Conservation (phyloP, 2,888 invertebrate genomes). For the Cerastis leucographa region DNA sequence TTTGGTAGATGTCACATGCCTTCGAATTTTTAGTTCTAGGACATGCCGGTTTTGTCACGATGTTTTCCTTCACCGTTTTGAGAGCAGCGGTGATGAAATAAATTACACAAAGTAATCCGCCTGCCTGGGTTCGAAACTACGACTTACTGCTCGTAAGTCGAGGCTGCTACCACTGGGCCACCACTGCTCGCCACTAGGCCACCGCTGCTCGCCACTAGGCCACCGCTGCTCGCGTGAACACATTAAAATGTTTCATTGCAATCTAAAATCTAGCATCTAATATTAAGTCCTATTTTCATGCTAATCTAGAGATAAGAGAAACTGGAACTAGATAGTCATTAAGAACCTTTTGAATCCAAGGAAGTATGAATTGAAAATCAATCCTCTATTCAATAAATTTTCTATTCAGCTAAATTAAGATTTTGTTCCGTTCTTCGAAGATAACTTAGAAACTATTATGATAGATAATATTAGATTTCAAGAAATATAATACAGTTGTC, state of each 20-base stretch:
- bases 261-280: neutral
- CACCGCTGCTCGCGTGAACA: no score
- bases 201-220: no score
- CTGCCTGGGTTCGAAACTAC: no score
- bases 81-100: no score
- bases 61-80: no score
- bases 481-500: neutral
- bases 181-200: no score
- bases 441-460: slow-evolving; percentile 1
- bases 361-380: slow-evolving; percentile 49
- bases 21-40: no score
- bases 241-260: neutral
- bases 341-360: slow-evolving; percentile 28
- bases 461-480: neutral
- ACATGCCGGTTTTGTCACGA: no score
- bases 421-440: slow-evolving; percentile 1
- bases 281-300: slow-evolving; percentile 31
- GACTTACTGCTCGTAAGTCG: no score
- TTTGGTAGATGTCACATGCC: no score
- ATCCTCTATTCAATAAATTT: slow-evolving; percentile 27
- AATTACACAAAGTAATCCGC: no score
- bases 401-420: slow-evolving; percentile 36
- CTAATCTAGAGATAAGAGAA: slow-evolving; percentile 29
- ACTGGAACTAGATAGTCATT: slow-evolving; percentile 27
- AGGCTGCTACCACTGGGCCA: no score